These are phyloP conservation scores for Lysiphlebus fabarum DNA, from an alignment of 1,140 invertebrate species.

Conservation along the genomic window DNA sequence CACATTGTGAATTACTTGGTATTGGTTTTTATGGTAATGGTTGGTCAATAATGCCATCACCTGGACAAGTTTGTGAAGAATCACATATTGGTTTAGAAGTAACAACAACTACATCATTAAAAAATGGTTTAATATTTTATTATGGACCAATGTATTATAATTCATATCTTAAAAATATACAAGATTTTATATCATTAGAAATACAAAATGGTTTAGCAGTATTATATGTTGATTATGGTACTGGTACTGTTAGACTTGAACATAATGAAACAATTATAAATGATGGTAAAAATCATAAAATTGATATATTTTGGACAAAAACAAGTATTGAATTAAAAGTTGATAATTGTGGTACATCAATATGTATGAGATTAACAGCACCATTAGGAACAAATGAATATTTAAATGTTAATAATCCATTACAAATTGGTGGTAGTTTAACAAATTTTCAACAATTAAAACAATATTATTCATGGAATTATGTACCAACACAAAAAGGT, in stretches of 20 bases:
- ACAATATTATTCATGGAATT: conserved; percentile 61
- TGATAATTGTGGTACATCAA: conserved; percentile 69
- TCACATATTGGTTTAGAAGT: conserved; percentile 74
- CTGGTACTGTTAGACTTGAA: conserved; percentile 71
- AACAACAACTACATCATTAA: conserved; percentile 65
- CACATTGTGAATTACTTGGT: conserved; percentile 83
- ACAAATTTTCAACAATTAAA: conserved; percentile 62
- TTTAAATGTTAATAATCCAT: conserved; percentile 83
- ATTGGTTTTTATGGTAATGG: conserved; percentile 84
- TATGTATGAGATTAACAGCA: conserved; percentile 67
- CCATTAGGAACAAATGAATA: conserved; percentile 71
- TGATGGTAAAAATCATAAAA: conserved; percentile 75
- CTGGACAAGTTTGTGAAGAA: conserved; percentile 75
- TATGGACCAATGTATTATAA: conserved; percentile 76
- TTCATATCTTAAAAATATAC: conserved; percentile 56
- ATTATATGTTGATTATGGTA: conserved; percentile 86
- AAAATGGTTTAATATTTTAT: conserved; percentile 85
- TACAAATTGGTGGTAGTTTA: conserved; percentile 81
- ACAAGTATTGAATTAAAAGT: conserved; percentile 72
- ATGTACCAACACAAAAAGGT: conserved; percentile 62
- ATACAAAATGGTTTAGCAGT: conserved; percentile 79
- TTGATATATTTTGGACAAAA: conserved; percentile 75
- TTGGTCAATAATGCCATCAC: conserved; percentile 80
- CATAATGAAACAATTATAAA: conserved; percentile 71
- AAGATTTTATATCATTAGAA: conserved; percentile 91